These are phyloP conservation scores for Podarcis muralis DNA, from an alignment of 2,113 vertebrate genomes.

Conservation along the genomic window DNA sequence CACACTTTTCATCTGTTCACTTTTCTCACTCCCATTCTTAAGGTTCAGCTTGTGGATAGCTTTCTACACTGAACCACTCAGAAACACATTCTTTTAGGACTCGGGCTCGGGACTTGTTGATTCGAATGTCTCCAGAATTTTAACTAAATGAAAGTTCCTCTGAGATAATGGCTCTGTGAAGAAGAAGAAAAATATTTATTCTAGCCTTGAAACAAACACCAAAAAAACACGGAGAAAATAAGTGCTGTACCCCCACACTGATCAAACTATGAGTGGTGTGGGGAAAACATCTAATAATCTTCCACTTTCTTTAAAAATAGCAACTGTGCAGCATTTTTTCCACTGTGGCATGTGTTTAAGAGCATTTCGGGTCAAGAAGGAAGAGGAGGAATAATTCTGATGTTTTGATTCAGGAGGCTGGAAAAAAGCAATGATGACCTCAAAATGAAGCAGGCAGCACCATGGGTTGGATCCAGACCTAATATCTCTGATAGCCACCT, in stretches of 20 bases:
- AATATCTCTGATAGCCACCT: neutral
- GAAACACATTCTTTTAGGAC: conserved; percentile 2
- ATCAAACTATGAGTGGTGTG: neutral
- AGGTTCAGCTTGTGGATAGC: neutral
- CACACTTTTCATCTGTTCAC: neutral
- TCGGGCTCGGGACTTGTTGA: neutral
- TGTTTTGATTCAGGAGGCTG: no score
- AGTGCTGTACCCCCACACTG: neutral
- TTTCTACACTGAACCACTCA: neutral
- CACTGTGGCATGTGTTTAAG: neutral
- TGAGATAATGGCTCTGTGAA: neutral
- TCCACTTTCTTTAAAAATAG: neutral
- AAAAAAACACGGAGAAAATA: neutral
- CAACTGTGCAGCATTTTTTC: neutral
- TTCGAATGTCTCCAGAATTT: neutral
- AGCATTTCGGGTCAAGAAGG: neutral
- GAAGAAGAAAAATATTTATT: neutral
- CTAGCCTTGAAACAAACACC: neutral
- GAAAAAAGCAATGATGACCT: no score
- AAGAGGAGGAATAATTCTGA: neutral
- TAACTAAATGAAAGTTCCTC: neutral
- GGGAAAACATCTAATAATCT: neutral
- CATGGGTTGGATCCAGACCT: neutral
- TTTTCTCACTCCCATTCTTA: neutral
- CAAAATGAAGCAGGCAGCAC: neutral